phyloP scores from a whole-genome alignment of 35 echinoderm and acorn worm genomes.

The Amphiura filiformis region DNA sequence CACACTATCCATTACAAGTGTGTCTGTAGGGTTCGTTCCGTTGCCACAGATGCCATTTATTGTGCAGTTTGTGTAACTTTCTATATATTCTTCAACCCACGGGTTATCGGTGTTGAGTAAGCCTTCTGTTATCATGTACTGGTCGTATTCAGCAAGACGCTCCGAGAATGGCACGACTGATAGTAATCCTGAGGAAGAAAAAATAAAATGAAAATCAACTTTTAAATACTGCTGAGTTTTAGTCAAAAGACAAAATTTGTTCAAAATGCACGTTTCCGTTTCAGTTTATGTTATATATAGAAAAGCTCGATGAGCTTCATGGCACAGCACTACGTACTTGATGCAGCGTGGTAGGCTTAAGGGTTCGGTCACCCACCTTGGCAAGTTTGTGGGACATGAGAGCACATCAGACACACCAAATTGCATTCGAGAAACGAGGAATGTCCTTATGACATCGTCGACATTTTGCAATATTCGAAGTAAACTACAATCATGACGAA shows the following conservation, averaged over 20 bases:
- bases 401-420: too few relatives aligned
- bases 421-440: too few relatives aligned
- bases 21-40: slow-evolving; percentile 36
- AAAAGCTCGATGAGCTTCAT: too few relatives aligned
- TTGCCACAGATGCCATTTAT: slow-evolving; percentile 2
- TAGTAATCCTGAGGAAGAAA: slow-evolving; percentile 39
- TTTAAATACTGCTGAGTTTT: background rate
- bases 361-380: too few relatives aligned
- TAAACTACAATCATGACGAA: too few relatives aligned
- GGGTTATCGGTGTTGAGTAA: slow-evolving; percentile 37
- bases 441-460: too few relatives aligned
- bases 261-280: background rate
- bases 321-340: too few relatives aligned
- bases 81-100: slow-evolving; percentile 58
- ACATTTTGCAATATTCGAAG: too few relatives aligned
- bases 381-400: too few relatives aligned
- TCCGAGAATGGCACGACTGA: slow-evolving; percentile 73
- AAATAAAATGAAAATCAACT: background rate
- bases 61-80: slow-evolving; percentile 29
- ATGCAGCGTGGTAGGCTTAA: too few relatives aligned
- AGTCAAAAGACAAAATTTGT: background rate
- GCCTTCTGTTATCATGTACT: slow-evolving; percentile 26
- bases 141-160: slow-evolving; percentile 43
- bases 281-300: background rate
- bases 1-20: slow-evolving; percentile 81